Evolutionary conservation across 2,113 vertebrate species (phyloP), one percentile per base, ranked within the genome.

Genomic region (Zapus hudsonius): DNA sequence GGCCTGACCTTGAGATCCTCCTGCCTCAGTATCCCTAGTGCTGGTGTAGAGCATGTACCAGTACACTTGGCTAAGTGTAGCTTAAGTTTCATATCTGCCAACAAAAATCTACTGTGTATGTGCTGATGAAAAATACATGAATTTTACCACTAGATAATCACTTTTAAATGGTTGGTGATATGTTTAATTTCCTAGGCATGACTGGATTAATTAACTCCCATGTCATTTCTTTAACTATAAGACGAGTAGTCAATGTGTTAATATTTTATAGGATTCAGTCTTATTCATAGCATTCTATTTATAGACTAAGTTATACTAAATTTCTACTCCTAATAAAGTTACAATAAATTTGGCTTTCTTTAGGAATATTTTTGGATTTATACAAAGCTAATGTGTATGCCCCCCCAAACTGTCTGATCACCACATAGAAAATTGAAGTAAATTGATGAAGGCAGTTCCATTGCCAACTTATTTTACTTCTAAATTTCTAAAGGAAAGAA

Each of bases 171-270:
- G 70, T 70, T n/a, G 44, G 63, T 63, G 69, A 81, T 84, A 81
- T 63, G 87, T 89, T 88, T 87, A 91, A 94, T 38, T 81, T 93
- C 25, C 69, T n/a, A 72, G 42, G 63, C 69, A 94, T 4, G 55
- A 95, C n/a, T 55, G 89, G 61, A 82, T 92, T 92, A 94, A 82
- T 92, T 92, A 94, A 92, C 61, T 83, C 67, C 40, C 16, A 15
- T 57, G 47, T 52, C 75, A 81, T 81, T 92, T 94, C 66, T 93
- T 95, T 25, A 69, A 75, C 40, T 33, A 89, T 17, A 94, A 95
- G 89, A 78, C 70, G 83, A 76, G 29, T 87, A 90, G 91, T 79
- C 67, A 29, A 86, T 86, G 76, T 93, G 73, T 42, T 91, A 95
- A 94, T 64, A 79, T 85, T 89, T 95, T 85, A 94, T 38, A 95